Base-by-base conservation (phyloP, 1,140 invertebrate species). In the Macrobrachium rosenbergii region DNA sequence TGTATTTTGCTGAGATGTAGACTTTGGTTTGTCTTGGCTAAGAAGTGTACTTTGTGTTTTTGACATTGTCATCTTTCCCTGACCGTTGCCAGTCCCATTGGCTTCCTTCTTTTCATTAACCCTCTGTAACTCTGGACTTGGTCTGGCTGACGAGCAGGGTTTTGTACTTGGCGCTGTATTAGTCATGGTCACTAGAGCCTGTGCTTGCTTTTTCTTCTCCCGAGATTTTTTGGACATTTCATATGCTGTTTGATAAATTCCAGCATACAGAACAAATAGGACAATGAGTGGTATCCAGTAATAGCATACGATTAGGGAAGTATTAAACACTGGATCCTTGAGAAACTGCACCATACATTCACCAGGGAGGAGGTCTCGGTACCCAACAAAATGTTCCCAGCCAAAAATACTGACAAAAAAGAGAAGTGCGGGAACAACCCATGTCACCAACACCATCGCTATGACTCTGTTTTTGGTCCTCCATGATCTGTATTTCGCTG, bases 401-500 rank as follows among this genome's bases (percentile, higher is more conserved):
- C 98, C 99, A 91, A 99, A 99, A 89, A 99, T 99, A 82, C 97
- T 98, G 81, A 98, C 98, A 92, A 99, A 99, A 92, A 99, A 99
- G 6, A 99, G 93, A 19, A 99, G 92, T 1, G 97, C 96, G 7
- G 99, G 99, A 84, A 99, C 96, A 59, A 99, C 97, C 99, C 99
- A 99, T 0, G 98, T 99, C 17, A 93, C 90, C 0, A 92, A 92
- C n/a, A 95, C 92, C 92, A 99, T 98, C 5, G 96, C 95, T 0
- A 99, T 96, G 94, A 99, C 98, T 94, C 96, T 94, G 88, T 95
- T 95, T 90, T 98, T 98, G 0, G 99, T 99, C 72, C 99, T 93
- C 99, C 99, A 99, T 90, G 96, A 95, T 76, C 99, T 94, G 92
- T 99, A 99, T 91, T 96, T 96, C 0, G 99, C 98, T 3, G 99